Percentiles rank a stretch among this genome's conserved stretches.
Evolutionary conservation across 2,113 vertebrate genomes (phyloP).

Genomic region (Saguinus midas): DNA sequence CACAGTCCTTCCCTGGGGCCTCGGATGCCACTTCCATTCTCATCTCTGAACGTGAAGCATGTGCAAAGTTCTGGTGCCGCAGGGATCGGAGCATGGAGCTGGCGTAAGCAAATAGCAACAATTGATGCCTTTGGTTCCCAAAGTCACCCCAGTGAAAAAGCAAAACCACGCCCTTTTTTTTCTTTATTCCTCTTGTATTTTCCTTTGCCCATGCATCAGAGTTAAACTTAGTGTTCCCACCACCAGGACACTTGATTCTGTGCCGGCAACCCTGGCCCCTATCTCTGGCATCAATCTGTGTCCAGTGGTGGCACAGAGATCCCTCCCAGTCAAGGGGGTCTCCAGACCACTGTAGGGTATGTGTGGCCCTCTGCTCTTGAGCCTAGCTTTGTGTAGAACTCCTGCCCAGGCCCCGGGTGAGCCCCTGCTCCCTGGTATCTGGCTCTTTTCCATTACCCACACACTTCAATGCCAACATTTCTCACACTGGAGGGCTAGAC

Average conservation of each 20-base stretch:
- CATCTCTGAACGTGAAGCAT: neutral
- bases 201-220: neutral
- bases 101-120: neutral
- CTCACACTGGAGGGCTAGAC: too few species aligned
- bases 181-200: neutral
- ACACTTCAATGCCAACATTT: neutral
- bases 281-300: neutral
- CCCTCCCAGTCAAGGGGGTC: neutral
- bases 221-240: neutral
- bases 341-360: accelerated
- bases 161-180: neutral
- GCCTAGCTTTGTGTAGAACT: neutral
- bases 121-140: neutral
- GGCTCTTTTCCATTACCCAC: neutral
- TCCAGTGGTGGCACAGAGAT: accelerated
- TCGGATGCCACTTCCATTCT: neutral
- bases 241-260: neutral
- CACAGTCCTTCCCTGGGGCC: neutral
- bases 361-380: neutral
- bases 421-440: neutral
- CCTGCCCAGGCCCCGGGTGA: neutral
- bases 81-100: neutral
- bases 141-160: neutral
- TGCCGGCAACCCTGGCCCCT: neutral
- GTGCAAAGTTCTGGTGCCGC: neutral